A percentile compares a stretch with the other conserved stretches of the same genome.
Evolutionary conservation across 2,797 vertebrate species (phyloP).

Genomic region (Bradypus variegatus): DNA sequence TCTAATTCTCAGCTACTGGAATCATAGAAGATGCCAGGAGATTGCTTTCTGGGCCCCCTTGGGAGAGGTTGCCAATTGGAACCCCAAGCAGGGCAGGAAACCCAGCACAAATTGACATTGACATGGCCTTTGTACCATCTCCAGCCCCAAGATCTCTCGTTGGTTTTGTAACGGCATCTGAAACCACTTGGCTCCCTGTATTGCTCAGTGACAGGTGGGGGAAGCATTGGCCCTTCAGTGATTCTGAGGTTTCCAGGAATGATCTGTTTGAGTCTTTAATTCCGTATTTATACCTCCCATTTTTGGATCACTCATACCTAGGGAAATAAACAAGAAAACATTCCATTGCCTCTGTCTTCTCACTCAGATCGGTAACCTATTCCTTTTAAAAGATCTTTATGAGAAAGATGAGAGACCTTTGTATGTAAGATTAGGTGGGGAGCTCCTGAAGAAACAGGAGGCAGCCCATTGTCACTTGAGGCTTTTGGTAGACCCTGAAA

Average conservation of each 20-base stretch:
- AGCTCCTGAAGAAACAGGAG: conserved; percentile 43
- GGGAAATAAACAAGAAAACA: conserved; percentile 41
- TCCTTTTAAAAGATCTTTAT: not conserved
- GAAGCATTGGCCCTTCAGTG: conserved; percentile 55
- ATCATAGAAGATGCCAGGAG: not conserved
- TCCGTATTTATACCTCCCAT: conserved; percentile 42
- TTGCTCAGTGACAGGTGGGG: conserved; percentile 41
- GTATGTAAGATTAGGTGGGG: conserved; percentile 58
- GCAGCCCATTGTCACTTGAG: not conserved
- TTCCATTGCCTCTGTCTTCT: conserved; percentile 25
- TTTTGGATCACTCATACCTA: conserved; percentile 48
- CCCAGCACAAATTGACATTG: not conserved
- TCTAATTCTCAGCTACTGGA: not conserved
- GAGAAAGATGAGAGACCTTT: conserved; percentile 57
- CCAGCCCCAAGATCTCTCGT: conserved; percentile 61
- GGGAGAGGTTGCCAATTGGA: conserved; percentile 42
- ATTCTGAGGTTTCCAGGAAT: conserved; percentile 65
- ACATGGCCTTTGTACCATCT: conserved; percentile 43
- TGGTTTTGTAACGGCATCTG: conserved; percentile 57
- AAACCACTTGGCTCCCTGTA: conserved; percentile 46
- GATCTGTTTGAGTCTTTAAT: conserved; percentile 54
- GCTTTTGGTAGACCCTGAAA: not conserved
- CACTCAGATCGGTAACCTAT: not conserved
- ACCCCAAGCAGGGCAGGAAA: conserved; percentile 49
- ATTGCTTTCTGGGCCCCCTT: conserved; percentile 26